Conservation (phyloP, 1,140 invertebrate species). For the Drosophila athabasca region DNA sequence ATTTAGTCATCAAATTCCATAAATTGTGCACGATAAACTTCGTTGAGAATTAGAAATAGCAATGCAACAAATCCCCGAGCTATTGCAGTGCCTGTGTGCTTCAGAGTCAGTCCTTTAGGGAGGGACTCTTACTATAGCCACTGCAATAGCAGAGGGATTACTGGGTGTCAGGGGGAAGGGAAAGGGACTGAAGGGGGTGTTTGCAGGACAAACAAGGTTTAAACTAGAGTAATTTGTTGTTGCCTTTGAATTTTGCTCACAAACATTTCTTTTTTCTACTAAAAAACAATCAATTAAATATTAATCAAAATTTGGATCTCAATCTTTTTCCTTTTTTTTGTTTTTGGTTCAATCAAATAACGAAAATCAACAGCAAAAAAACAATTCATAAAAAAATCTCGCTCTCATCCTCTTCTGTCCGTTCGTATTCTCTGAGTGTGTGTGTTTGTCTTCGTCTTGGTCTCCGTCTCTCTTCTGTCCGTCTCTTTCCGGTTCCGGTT, state of each 20-base stretch:
- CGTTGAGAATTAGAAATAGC: conserved; percentile 24
- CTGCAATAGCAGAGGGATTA: conserved; percentile 37
- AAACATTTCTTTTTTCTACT: conserved; percentile 68
- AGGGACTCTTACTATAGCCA: neutral
- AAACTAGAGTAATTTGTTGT: conserved; percentile 49
- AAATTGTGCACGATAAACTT: conserved; percentile 76
- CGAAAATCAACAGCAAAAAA: conserved; percentile 79
- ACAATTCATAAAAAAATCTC: conserved; percentile 58
- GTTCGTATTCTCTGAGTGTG: neutral
- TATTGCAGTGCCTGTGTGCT: conserved; percentile 2
- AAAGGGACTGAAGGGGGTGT: neutral
- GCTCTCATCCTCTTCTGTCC: conserved; percentile 13
- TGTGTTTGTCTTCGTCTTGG: neutral
- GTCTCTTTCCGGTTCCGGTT: conserved; percentile 7
- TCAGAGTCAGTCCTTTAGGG: neutral
- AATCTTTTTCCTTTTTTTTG: conserved; percentile 31
- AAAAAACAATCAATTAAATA: conserved; percentile 78
- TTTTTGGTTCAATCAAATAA: conserved; percentile 67
- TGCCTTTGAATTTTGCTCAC: conserved; percentile 67
- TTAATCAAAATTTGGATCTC: conserved; percentile 67
- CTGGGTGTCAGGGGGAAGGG: neutral
- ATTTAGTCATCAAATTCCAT: conserved; percentile 25
- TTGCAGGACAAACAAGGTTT: conserved; percentile 47
- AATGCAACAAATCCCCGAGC: conserved; percentile 19
- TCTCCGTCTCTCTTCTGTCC: conserved; percentile 8